A percentile compares a stretch with the other conserved stretches of the same genome.
These are phyloP conservation scores for Microtus richardsoni DNA, from an alignment of 2,113 vertebrate species.

Conservation along the genomic window DNA sequence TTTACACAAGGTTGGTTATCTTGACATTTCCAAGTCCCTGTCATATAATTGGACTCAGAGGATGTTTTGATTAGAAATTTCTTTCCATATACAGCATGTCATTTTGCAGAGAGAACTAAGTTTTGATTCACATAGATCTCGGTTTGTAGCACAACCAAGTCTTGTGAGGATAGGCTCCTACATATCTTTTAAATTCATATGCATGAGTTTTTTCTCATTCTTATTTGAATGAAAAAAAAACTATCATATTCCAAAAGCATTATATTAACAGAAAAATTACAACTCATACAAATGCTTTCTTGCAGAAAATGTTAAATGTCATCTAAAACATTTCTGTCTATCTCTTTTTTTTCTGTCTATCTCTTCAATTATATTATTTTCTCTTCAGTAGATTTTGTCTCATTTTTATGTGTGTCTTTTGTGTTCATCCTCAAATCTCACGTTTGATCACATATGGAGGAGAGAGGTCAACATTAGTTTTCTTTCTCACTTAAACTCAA, in stretches of 20 bases:
- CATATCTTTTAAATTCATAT: neutral
- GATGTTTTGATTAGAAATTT: slow-evolving; percentile 5
- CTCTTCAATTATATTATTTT: neutral
- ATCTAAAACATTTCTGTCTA: neutral
- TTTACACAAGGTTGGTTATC: neutral
- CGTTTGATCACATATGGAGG: too few relatives aligned
- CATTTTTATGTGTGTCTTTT: neutral
- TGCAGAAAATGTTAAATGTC: neutral
- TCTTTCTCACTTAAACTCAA: neutral
- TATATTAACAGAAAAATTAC: neutral
- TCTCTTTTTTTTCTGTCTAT: neutral
- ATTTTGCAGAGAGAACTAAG: neutral
- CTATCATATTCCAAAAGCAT: neutral
- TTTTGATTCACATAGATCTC: neutral
- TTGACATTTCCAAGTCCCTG: neutral
- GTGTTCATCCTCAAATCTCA: neutral
- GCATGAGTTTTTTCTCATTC: neutral
- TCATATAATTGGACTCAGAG: slow-evolving; percentile 5
- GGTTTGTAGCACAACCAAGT: neutral
- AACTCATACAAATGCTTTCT: neutral
- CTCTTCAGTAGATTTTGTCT: neutral
- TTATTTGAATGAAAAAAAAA: neutral
- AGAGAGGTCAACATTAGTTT: neutral
- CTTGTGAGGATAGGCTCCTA: neutral
- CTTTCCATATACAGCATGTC: neutral